A percentile compares a stretch with the other conserved stretches of the same genome.
These are phyloP conservation scores for Fratercula arctica DNA, from an alignment of 2,797 vertebrate species.

Conservation along the genomic window DNA sequence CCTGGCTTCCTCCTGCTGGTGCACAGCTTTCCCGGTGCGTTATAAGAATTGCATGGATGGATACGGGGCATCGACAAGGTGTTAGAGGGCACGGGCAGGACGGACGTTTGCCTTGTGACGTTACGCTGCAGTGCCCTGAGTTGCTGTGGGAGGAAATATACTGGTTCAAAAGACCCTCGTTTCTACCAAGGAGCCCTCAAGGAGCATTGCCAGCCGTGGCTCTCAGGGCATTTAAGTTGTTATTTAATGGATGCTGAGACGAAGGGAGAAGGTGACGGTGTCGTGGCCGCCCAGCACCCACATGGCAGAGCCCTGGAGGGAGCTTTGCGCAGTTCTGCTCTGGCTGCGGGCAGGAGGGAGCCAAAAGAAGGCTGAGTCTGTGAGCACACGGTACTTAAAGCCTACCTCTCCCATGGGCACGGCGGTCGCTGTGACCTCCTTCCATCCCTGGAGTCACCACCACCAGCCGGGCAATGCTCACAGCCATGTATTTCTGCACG, in stretches of 20 bases:
- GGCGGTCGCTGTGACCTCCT: neutral
- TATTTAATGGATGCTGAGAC: neutral
- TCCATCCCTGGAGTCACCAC: neutral
- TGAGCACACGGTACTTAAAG: neutral
- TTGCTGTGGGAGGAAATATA: neutral
- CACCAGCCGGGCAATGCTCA: accelerated
- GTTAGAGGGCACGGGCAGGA: neutral
- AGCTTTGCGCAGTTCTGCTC: neutral
- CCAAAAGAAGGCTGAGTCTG: neutral
- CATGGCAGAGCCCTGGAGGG: neutral
- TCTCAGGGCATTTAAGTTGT: neutral
- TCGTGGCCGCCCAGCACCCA: too few relatives aligned
- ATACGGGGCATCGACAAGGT: accelerated
- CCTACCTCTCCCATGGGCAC: neutral
- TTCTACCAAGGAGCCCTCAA: neutral
- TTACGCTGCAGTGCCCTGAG: neutral
- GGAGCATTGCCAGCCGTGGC: accelerated
- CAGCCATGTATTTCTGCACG: neutral
- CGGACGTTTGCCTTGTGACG: accelerated
- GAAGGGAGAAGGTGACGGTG: neutral
- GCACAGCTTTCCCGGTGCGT: neutral
- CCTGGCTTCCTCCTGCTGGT: neutral
- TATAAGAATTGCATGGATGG: accelerated
- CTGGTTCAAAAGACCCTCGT: neutral
- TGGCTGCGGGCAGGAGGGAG: neutral